phyloP scores from a whole-genome alignment of 1,140 invertebrate species.

The Holotrichia oblita region DNA sequence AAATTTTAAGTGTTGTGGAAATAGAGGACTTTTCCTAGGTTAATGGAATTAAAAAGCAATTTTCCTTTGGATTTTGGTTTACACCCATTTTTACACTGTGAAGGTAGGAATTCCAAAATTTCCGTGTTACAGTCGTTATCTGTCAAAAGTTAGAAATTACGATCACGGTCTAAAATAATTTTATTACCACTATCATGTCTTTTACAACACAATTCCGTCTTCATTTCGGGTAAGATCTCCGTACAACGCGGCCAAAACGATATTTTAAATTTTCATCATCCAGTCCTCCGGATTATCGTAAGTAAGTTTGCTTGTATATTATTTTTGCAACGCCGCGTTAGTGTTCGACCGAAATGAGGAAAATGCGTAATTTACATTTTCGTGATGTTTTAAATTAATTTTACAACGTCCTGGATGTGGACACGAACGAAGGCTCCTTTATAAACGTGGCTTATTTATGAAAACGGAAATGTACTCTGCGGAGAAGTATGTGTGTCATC shows the following conservation, averaged over 20 bases:
- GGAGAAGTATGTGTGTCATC: slow-evolving; percentile 25
- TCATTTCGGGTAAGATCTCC: not conserved
- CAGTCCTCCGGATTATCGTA: not conserved
- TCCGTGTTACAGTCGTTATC: not conserved
- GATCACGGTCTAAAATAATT: not conserved
- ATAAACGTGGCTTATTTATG: not conserved
- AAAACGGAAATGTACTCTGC: not conserved
- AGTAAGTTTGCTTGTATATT: slow-evolving; percentile 21
- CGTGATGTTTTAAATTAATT: not conserved
- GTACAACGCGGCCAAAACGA: not conserved
- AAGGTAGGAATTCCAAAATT: not conserved
- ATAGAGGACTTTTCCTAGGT: too few species aligned
- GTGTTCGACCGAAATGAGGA: not conserved
- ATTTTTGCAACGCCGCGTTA: not conserved
- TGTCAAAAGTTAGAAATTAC: not conserved
- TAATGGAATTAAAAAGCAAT: too few species aligned
- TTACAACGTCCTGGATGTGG: slow-evolving; percentile 6
- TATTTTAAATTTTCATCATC: not conserved
- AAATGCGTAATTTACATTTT: not conserved
- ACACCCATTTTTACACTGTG: not conserved
- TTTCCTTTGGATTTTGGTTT: too few species aligned
- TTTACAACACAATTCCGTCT: too few species aligned
- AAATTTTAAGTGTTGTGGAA: too few species aligned
- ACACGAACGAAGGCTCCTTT: not conserved
- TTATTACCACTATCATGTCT: not conserved